Evolutionary conservation across 2,113 vertebrate species (phyloP), one percentile per base, ranked within the genome.

Genomic region (Takifugu bimaculatus): DNA sequence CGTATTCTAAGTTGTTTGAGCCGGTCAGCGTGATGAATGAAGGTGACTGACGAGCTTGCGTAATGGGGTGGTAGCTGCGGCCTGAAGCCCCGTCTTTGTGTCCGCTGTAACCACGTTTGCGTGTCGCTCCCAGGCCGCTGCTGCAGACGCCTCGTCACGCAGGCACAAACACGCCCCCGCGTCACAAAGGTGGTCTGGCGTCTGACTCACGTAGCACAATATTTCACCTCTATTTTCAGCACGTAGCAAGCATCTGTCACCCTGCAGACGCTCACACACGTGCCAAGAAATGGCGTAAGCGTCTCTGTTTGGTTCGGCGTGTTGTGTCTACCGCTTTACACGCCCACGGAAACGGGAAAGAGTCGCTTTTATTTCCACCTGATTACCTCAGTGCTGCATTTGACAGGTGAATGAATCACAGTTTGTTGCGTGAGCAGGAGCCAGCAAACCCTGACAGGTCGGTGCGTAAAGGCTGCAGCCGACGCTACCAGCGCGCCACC

Each of bases 111-210:
- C 77, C 75, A 61, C 66, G 50, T 11, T 56, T 45, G 42, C 6
- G 56, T 14, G 54, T 70, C n/a, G 51, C 70, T 5, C 59, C 9
- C 44, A 2, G 54, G 6, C 29, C 4, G 11, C 26, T 15, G 20
- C 57, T 60, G 54, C 74, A 83, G 73, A 74, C 78, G 66, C 72
- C 65, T 75, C 42, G 25, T 77, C 57, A 68, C 70, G 58, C 70
- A 56, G 65, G 52, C 58, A 32, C 54, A 56, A 50, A 58, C 61
- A 58, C 50, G 45, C 58, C 68, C 44, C 72, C 29, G 62, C 15
- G 45, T 79, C 65, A 63, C 44, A 54, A 6, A 62, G 57, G 65
- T 52, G 67, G 52, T 65, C 43, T 43, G 7, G 70, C 50, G 20
- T 54, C 27, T 27, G 53, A 10, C 50, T 66, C 69, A 68, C 47